These are phyloP conservation scores for Drosophila rellima DNA, from an alignment of 2,888 invertebrate species.

Conservation along the genomic window DNA sequence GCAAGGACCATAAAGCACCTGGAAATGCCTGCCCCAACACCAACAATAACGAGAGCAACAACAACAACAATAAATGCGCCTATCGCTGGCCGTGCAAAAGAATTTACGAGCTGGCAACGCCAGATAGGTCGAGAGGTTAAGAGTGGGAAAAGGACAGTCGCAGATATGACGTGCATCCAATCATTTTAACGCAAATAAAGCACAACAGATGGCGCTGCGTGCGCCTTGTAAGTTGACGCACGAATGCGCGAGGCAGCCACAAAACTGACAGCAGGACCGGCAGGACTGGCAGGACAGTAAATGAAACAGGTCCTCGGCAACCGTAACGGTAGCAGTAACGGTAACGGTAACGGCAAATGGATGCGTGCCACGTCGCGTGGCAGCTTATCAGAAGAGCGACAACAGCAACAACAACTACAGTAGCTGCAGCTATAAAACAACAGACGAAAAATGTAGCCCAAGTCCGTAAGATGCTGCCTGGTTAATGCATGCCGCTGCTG, in stretches of 20 bases:
- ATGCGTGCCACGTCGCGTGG: constrained; percentile 58
- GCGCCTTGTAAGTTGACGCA: constrained; percentile 78
- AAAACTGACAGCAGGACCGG: constrained; percentile 51
- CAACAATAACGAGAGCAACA: constrained; percentile 27
- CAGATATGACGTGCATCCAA: constrained; percentile 81
- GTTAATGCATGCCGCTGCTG: constrained; percentile 60
- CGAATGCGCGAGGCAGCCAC: constrained; percentile 55
- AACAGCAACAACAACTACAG: not conserved
- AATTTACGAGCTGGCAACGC: constrained; percentile 63
- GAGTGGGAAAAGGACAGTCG: constrained; percentile 21
- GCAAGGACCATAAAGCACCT: constrained; percentile 79
- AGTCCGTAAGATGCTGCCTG: constrained; percentile 68
- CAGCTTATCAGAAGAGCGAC: constrained; percentile 73
- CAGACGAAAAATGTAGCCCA: not conserved
- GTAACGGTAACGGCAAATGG: constrained; percentile 42
- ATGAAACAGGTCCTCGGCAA: constrained; percentile 17
- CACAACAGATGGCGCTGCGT: constrained; percentile 81
- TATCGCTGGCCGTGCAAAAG: constrained; percentile 66
- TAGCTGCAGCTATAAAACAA: constrained; percentile 32
- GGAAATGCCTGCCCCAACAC: constrained; percentile 66
- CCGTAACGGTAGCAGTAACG: not conserved
- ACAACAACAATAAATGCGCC: constrained; percentile 41
- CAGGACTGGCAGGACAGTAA: constrained; percentile 20
- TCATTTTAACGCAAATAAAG: constrained; percentile 83
- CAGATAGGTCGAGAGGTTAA: constrained; percentile 20